Evolutionary conservation across 1,140 invertebrate species (phyloP).

Genomic region (Zophobas morio): DNA sequence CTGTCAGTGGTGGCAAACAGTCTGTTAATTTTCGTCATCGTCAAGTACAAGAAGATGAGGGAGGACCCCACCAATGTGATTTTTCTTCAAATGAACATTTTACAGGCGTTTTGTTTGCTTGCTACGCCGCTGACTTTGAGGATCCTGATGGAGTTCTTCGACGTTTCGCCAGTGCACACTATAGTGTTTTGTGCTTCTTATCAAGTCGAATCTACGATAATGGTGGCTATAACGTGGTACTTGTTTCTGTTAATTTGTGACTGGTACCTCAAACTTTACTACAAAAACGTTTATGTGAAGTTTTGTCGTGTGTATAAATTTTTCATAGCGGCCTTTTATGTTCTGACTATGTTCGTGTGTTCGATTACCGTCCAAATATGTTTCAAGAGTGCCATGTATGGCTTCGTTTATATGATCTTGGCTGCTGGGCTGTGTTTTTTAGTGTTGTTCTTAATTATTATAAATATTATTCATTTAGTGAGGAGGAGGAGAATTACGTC

Average conservation of each 20-base stretch:
- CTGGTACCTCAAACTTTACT: constrained; percentile 47
- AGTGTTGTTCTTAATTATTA: constrained; percentile 23
- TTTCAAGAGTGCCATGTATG: background rate
- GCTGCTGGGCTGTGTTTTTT: background rate
- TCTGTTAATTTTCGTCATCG: constrained; percentile 48
- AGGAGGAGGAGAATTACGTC: constrained; percentile 19
- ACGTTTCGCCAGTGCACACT: background rate
- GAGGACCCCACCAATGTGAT: constrained; percentile 44
- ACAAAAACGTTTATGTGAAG: constrained; percentile 26
- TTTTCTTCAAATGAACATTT: constrained; percentile 39
- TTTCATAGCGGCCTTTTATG: constrained; percentile 22
- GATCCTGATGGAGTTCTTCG: background rate
- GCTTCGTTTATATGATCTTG: background rate
- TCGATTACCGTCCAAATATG: constrained; percentile 4
- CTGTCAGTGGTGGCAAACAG: constrained; percentile 32
- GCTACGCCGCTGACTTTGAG: constrained; percentile 23
- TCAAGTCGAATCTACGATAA: constrained; percentile 17
- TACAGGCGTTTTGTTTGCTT: constrained; percentile 35
- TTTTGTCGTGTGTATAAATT: constrained; percentile 19
- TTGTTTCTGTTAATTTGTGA: constrained; percentile 33
- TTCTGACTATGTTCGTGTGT: constrained; percentile 17
- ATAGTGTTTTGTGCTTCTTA: constrained; percentile 31
- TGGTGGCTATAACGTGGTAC: constrained; percentile 10
- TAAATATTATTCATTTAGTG: constrained; percentile 47
- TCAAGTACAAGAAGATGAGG: constrained; percentile 51